Conservation (phyloP, 2,888 invertebrate genomes). For the Muscina levida region DNA sequence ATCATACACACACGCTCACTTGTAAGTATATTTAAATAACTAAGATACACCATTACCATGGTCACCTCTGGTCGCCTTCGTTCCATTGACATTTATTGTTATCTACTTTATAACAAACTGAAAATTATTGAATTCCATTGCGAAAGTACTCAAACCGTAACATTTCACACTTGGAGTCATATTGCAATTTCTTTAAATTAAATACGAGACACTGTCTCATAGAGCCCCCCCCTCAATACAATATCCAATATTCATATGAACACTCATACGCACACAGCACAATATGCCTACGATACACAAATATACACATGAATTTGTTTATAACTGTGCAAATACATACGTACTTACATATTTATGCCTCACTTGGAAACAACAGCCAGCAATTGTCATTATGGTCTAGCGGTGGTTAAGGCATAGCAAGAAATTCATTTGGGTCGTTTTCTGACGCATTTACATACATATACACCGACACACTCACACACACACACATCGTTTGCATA, state of each 20-base stretch:
- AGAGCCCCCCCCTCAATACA: no score
- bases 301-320: background rate
- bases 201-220: background rate
- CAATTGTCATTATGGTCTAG: no score
- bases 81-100: no score
- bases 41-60: no score
- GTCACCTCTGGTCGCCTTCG: no score
- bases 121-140: background rate
- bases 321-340: background rate
- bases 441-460: no score
- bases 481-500: constrained; percentile 54
- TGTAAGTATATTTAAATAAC: no score
- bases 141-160: background rate
- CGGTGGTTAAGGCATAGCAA: no score
- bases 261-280: background rate
- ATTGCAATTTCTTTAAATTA: constrained; percentile 12
- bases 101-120: background rate
- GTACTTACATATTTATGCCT: background rate
- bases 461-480: no score
- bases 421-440: no score
- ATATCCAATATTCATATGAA: background rate
- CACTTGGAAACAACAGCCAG: no score
- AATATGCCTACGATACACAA: background rate
- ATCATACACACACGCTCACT: no score
- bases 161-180: constrained; percentile 20